Percentiles rank a stretch among this genome's conserved stretches.
Conservation (phyloP, 2,888 invertebrate genomes). For the Diadromus collaris region DNA sequence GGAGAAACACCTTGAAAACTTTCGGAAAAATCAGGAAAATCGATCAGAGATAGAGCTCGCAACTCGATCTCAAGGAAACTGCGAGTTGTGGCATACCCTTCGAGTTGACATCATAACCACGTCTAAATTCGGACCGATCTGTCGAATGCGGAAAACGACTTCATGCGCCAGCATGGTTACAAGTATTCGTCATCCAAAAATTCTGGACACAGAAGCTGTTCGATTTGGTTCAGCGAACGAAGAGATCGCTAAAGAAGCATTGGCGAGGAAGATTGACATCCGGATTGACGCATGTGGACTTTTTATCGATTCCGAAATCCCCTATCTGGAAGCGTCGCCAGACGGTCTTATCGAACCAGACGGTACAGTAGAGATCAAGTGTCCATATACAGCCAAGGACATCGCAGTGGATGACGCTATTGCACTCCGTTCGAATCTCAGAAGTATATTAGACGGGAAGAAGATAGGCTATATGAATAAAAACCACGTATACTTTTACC, state of each 20-base stretch:
- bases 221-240: conserved; percentile 60
- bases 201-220: conserved; percentile 47
- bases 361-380: conserved; percentile 66
- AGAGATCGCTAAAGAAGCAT: conserved; percentile 43
- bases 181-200: conserved; percentile 56
- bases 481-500: conserved; percentile 59
- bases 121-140: conserved; percentile 58
- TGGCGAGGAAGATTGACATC: conserved; percentile 28
- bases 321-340: conserved; percentile 64
- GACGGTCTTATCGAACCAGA: conserved; percentile 64
- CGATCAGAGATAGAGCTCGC: conserved; percentile 32
- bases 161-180: conserved; percentile 43
- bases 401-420: conserved; percentile 54
- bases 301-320: conserved; percentile 64
- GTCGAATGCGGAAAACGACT: conserved; percentile 49
- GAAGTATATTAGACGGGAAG: conserved; percentile 37
- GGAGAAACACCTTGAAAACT: conserved; percentile 23
- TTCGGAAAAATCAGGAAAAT: conserved; percentile 7
- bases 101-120: conserved; percentile 55
- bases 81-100: conserved; percentile 11
- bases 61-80: conserved; percentile 37
- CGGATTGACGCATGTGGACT: conserved; percentile 63
- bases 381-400: conserved; percentile 57
- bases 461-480: conserved; percentile 44
- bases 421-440: conserved; percentile 1